These are phyloP conservation scores for Barypeithes pellucidus DNA, from an alignment of 2,888 invertebrate genomes.

Conservation along the genomic window DNA sequence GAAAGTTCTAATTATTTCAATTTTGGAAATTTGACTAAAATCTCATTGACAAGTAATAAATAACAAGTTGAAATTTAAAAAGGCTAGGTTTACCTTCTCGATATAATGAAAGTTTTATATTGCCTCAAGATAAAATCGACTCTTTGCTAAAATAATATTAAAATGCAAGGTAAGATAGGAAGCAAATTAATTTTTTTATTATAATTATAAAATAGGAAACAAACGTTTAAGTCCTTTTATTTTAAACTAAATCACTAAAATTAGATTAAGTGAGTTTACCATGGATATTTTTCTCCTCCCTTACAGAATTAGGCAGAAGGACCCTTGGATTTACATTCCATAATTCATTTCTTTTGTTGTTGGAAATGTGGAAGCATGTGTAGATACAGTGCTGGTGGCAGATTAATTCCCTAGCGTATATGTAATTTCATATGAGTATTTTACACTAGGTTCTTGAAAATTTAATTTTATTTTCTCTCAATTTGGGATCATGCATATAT, in stretches of 20 bases:
- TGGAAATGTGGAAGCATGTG: conserved; percentile 50
- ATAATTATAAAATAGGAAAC: too few relatives aligned
- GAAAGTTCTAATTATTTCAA: too few relatives aligned
- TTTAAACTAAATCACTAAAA: conserved; percentile 48
- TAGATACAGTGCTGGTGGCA: conserved; percentile 48
- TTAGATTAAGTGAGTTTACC: conserved; percentile 42
- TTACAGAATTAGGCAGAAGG: conserved; percentile 40
- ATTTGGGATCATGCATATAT: background rate
- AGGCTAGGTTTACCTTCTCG: too few relatives aligned
- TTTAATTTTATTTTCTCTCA: background rate
- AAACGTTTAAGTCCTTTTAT: too few relatives aligned
- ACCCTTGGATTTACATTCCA: conserved; percentile 52
- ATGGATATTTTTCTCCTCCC: conserved; percentile 42
- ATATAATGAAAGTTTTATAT: too few relatives aligned
- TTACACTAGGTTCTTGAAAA: conserved; percentile 4
- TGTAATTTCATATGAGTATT: conserved; percentile 40
- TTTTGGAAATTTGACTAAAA: too few relatives aligned
- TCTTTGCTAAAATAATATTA: too few relatives aligned
- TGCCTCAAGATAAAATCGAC: too few relatives aligned
- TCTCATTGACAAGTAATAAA: too few relatives aligned
- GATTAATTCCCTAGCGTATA: conserved; percentile 42
- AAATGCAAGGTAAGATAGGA: too few relatives aligned
- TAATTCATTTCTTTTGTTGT: conserved; percentile 54
- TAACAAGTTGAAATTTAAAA: too few relatives aligned
- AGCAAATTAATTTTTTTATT: too few relatives aligned